Percentiles rank a stretch among this genome's conserved stretches.
These are phyloP conservation scores for Drosophila ezoana DNA, from an alignment of 2,888 invertebrate genomes.

Conservation along the genomic window DNA sequence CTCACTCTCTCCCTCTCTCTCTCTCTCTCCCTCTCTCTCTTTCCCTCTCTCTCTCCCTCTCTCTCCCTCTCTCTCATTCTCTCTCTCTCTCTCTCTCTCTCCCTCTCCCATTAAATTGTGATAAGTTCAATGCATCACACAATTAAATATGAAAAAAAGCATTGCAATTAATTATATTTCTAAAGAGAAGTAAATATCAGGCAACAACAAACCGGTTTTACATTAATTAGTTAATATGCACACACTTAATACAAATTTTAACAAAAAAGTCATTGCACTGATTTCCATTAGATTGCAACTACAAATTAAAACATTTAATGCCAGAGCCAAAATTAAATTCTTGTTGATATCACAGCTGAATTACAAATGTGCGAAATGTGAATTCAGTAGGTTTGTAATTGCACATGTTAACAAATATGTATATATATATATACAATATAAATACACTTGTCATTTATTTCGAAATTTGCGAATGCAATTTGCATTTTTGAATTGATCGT, in stretches of 20 bases:
- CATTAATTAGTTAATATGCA: background rate
- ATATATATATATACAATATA: background rate
- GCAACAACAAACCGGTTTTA: conserved; percentile 26
- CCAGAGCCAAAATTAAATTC: conserved; percentile 5
- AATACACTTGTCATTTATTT: conserved; percentile 7
- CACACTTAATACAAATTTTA: conserved; percentile 4
- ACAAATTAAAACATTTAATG: conserved; percentile 9
- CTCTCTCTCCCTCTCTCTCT: too few relatives aligned
- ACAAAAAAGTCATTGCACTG: conserved; percentile 52
- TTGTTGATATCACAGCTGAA: conserved; percentile 8
- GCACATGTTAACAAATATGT: conserved; percentile 1
- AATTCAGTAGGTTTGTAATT: conserved; percentile 8
- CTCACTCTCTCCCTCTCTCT: too few relatives aligned
- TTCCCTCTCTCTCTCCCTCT: too few relatives aligned
- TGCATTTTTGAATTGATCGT: conserved; percentile 49
- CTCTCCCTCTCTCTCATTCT: background rate
- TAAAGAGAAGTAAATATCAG: background rate
- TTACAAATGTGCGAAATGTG: conserved; percentile 8
- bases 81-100: background rate
- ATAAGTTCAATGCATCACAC: conserved; percentile 31
- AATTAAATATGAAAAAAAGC: conserved; percentile 9
- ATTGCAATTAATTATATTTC: conserved; percentile 14
- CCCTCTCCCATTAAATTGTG: conserved; percentile 11
- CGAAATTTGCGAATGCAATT: conserved; percentile 43
- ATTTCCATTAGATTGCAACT: conserved; percentile 38